Evolutionary conservation across 2,113 vertebrate genomes (phyloP), one percentile per base, ranked within the genome.

Genomic region (Rhea pennata): DNA sequence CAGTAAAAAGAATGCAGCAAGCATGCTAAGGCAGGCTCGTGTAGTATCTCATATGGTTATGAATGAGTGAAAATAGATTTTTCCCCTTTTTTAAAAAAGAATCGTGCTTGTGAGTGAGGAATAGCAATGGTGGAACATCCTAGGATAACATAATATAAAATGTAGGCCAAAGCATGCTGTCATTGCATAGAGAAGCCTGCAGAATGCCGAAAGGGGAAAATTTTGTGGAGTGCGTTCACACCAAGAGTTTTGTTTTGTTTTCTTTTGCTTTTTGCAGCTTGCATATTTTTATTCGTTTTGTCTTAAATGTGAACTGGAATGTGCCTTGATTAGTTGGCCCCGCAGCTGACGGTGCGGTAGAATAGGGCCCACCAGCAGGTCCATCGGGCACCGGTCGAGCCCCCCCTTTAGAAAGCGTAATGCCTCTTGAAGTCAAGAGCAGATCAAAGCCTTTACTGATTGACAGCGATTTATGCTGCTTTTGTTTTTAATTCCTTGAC

Each of bases 401-500:
- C 93, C 64, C 97, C 87, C 87, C 70, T 94, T 96, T 96, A 96
- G 93, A 94, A 88, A 95, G 44, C 91, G 92, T 92, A 95, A 93
- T 97, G 95, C 81, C 91, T 97, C 90, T 87, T 95, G 92, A 96
- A 97, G 84, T 79, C 83, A 92, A 29, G 71, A 95, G 54, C 91
- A 96, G 93, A 97, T 96, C 93, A 96, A 97, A 97, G 91, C 31
- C 82, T 79, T 87, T 59, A n/a, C 69, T 97, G 97, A 98, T 79
- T 97, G 97, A 96, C 97, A 97, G 96, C 44, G 4, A 88, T 92
- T 94, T 93, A 87, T 88, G 56, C 84, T 23, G 27, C 91, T 97
- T 98, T 98, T 97, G 92, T 97, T 97, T 98, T 97, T 96, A 96
- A 96, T 96, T 96, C 95, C 95, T 95, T 94, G 95, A 95, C 94